These are phyloP conservation scores for Drosophila antonietae DNA, from an alignment of 2,888 invertebrate genomes.

Conservation along the genomic window DNA sequence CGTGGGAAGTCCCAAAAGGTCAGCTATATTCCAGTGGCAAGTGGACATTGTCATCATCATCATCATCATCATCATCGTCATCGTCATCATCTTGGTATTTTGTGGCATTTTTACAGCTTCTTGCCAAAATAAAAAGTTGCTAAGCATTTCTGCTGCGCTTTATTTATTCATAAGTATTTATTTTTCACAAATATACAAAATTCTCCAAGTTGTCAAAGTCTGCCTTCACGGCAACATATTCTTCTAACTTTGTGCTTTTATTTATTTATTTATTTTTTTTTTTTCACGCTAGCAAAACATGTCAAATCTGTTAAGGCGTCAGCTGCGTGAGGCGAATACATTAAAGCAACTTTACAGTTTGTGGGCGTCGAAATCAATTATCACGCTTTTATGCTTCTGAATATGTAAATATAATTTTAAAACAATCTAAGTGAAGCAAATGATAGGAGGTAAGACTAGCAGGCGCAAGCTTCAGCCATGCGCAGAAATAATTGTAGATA, in stretches of 20 bases:
- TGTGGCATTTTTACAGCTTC: constrained; percentile 37
- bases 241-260: constrained; percentile 1
- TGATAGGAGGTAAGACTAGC: too few species aligned
- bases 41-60: constrained; percentile 18
- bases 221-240: constrained; percentile 2
- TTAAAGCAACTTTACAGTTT: constrained; percentile 14
- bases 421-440: not conserved
- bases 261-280: constrained; percentile 15
- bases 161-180: constrained; percentile 37
- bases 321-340: constrained; percentile 33
- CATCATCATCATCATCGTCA: constrained; percentile 14
- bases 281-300: constrained; percentile 41
- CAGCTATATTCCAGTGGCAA: constrained; percentile 11
- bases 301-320: constrained; percentile 47
- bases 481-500: not conserved
- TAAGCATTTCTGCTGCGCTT: constrained; percentile 37
- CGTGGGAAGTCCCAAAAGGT: constrained; percentile 28
- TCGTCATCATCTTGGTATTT: constrained; percentile 22
- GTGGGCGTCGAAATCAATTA: constrained; percentile 16
- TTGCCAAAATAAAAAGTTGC: constrained; percentile 24
- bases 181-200: constrained; percentile 10
- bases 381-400: not conserved
- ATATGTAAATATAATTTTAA: constrained; percentile 1
- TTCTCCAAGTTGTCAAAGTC: constrained; percentile 43
- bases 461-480: not conserved